These are phyloP conservation scores for Icerya purchasi DNA, from an alignment of 2,888 invertebrate genomes.

Conservation along the genomic window DNA sequence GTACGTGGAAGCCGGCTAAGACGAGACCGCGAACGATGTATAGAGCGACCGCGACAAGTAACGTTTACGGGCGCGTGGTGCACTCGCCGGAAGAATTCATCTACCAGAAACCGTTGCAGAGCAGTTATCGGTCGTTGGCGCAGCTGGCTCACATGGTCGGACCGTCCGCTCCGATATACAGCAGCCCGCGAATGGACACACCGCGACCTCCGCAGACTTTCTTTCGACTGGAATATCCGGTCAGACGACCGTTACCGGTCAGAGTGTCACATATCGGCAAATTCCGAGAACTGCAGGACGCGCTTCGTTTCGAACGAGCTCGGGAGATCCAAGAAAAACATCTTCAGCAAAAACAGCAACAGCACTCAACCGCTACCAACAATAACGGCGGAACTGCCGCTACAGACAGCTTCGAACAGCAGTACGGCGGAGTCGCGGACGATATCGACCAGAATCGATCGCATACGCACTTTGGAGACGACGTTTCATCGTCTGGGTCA, in stretches of 20 bases:
- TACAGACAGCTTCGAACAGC: too few species aligned
- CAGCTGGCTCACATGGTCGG: conserved; percentile 11
- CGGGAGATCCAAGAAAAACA: conserved; percentile 3
- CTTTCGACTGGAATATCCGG: conserved; percentile 11
- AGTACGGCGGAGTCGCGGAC: too few species aligned
- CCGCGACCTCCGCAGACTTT: neutral
- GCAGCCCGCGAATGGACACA: neutral
- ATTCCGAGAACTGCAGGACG: conserved; percentile 8
- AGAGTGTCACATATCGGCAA: conserved; percentile 9
- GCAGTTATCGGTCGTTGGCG: conserved; percentile 1
- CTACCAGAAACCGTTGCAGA: conserved; percentile 3
- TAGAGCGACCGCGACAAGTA: conserved; percentile 6
- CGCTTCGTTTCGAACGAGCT: conserved; percentile 6
- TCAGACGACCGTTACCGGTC: conserved; percentile 2
- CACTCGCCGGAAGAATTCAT: conserved; percentile 11
- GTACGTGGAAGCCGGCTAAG: conserved; percentile 8
- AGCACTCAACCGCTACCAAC: neutral
- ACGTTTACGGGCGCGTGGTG: conserved; percentile 11
- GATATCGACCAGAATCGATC: too few species aligned
- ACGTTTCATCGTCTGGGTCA: too few species aligned
- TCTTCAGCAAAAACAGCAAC: too few species aligned
- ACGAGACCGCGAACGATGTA: conserved; percentile 1
- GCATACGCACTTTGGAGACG: too few species aligned
- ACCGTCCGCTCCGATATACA: neutral
- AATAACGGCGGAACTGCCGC: too few species aligned